Conservation (phyloP, 1,140 invertebrate species). For the Drosophila biarmipes region DNA sequence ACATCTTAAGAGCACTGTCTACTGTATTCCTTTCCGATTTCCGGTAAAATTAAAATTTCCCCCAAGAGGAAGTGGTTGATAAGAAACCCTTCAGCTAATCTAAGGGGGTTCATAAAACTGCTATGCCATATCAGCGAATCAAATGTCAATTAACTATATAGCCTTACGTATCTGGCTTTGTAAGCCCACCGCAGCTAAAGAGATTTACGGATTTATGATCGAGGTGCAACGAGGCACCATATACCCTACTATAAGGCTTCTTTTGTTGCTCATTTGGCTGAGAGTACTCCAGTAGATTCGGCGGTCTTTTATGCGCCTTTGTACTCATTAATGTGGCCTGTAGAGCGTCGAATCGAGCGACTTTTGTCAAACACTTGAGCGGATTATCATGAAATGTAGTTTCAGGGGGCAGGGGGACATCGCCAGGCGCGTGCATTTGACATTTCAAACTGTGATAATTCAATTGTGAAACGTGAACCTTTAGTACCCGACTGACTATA, state of each 20-base stretch:
- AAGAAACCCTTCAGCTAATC: constrained; percentile 7
- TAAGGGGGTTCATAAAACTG: constrained; percentile 11
- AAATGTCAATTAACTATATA: constrained; percentile 38
- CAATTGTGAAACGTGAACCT: constrained; percentile 72
- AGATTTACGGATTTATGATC: constrained; percentile 14
- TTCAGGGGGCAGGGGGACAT: constrained; percentile 1
- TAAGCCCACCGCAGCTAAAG: constrained; percentile 6
- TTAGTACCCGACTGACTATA: constrained; percentile 43
- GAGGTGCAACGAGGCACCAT: background rate
- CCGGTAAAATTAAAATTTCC: constrained; percentile 2
- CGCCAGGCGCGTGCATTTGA: constrained; percentile 72
- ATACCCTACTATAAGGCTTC: constrained; percentile 27
- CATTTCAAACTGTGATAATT: constrained; percentile 83
- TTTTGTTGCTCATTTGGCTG: constrained; percentile 40
- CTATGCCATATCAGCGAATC: constrained; percentile 23
- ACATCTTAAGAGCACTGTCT: background rate
- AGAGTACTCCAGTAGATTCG: constrained; percentile 30
- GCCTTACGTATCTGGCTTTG: background rate
- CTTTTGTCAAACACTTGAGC: constrained; percentile 72
- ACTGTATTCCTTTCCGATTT: constrained; percentile 5
- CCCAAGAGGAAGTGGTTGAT: constrained; percentile 8
- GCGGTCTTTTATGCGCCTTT: constrained; percentile 9
- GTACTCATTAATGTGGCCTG: constrained; percentile 7
- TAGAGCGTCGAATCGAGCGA: constrained; percentile 13
- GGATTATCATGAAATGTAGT: constrained; percentile 50